phyloP scores from a whole-genome alignment of 2,797 vertebrate species.

The Fistularia commersonii region DNA sequence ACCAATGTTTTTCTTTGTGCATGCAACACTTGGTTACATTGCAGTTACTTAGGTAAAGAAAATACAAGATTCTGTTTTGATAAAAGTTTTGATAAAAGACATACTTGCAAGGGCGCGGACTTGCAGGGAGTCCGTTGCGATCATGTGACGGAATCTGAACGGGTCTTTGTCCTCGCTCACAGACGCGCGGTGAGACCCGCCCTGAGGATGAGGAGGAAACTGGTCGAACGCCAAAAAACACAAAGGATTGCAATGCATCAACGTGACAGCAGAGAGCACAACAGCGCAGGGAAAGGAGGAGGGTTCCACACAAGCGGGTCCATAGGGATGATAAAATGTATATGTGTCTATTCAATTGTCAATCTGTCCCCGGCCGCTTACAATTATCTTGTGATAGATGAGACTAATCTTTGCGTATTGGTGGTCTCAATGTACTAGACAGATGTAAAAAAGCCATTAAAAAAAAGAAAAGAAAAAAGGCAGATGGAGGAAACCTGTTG shows the following conservation, averaged over 20 bases:
- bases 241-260: constrained; percentile 23
- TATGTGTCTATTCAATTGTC: not conserved
- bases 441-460: constrained; percentile 3
- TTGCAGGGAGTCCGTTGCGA: constrained; percentile 89
- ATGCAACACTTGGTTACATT: too few species aligned
- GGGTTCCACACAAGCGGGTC: not conserved
- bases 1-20: too few species aligned
- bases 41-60: too few species aligned
- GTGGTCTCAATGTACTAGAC: constrained; percentile 6
- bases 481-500: constrained; percentile 2
- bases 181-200: constrained; percentile 83
- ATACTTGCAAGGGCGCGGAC: constrained; percentile 83
- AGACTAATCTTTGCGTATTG: constrained; percentile 26
- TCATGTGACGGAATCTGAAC: constrained; percentile 95
- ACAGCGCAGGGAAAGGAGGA: constrained; percentile 24
- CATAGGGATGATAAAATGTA: not conserved
- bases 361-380: not conserved
- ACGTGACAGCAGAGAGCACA: constrained; percentile 39
- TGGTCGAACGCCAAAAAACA: not conserved
- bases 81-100: too few species aligned
- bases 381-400: constrained; percentile 1
- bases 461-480: constrained; percentile 11
- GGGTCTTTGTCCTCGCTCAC: constrained; percentile 89
- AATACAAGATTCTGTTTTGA: too few species aligned
- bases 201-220: constrained; percentile 67